Evolutionary conservation across 2,797 vertebrate genomes (phyloP), one percentile per base, ranked within the genome.

Genomic region (Xiphorhynchus erythropygius): DNA sequence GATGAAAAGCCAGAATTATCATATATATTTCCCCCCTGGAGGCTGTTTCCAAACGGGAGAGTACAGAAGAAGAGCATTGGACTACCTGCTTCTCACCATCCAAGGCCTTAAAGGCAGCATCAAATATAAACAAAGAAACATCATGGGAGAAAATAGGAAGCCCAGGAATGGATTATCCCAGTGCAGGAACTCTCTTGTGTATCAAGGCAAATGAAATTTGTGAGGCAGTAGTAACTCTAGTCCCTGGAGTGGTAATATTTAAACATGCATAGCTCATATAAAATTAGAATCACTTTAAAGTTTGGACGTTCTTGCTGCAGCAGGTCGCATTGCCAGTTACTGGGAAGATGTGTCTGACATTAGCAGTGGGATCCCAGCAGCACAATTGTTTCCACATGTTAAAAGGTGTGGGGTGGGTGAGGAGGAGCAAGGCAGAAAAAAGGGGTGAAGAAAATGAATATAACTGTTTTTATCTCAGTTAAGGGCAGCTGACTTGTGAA

Each of bases 351-450:
- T 39, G n/a, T 47, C 17, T 84, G 71, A 18, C 47, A 28, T 19
- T 21, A 62, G 52, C 60, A 33, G 19, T 3, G 22, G 6, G 3
- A 53, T 62, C 60, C 30, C 78, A 81, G 56, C 37, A 53, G 35
- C 52, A 46, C 0, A 0, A 33, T 15, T 49, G 10, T 30, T 37
- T 41, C 60, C 37, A 28, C 0, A 0, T 24, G 4, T 9, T 60
- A 42, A 59, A 33, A 60, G 19, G 4, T n/a, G 7, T 24, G 37
- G 39, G 17, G n/a, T 15, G 11, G 27, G 8, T 44, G 19, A 79
- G 13, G 18, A 74, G 27, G n/a, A 83, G n/a, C 42, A 64, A 32
- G 12, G 21, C 52, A 35, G 7, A 18, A 0, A 0, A 79, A 80
- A 77, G 2, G 3, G 5, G 27, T 28, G 28, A 87, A 71, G 27